Evolutionary conservation across 2,888 invertebrate genomes (phyloP).

Genomic region (Lathronympha strigana): DNA sequence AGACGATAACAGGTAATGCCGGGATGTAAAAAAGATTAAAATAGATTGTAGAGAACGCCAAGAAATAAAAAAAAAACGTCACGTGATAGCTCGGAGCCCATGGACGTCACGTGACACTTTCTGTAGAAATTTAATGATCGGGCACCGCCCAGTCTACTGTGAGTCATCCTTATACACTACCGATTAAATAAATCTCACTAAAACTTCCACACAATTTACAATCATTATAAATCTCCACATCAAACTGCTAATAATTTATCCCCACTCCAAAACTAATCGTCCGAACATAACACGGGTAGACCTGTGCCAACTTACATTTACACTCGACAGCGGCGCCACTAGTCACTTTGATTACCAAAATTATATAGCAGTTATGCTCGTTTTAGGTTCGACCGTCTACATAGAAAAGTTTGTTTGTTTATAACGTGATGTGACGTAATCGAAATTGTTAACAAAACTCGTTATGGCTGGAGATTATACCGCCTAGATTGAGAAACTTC

Average conservation of each 20-base stretch:
- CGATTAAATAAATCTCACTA: slow-evolving; percentile 9
- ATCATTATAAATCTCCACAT: slow-evolving; percentile 33
- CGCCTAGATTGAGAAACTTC: slow-evolving; percentile 28
- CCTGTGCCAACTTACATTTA: slow-evolving; percentile 16
- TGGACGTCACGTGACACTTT: too few relatives aligned
- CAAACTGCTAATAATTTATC: slow-evolving; percentile 34
- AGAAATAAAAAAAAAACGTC: too few relatives aligned
- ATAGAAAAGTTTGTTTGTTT: slow-evolving; percentile 27
- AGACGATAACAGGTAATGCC: too few relatives aligned
- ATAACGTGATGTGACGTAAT: slow-evolving; percentile 39
- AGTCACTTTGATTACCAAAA: not conserved
- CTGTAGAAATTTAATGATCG: too few relatives aligned
- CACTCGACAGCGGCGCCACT: slow-evolving; percentile 20
- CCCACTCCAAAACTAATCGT: slow-evolving; percentile 39
- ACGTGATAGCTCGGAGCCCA: too few relatives aligned
- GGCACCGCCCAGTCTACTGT: too few relatives aligned
- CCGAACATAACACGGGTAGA: slow-evolving; percentile 39
- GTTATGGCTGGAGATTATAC: slow-evolving; percentile 34
- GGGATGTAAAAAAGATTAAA: too few relatives aligned
- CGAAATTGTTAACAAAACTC: slow-evolving; percentile 42
- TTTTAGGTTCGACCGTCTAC: not conserved
- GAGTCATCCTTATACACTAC: too few relatives aligned
- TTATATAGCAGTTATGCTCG: slow-evolving; percentile 11
- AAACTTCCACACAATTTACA: slow-evolving; percentile 15
- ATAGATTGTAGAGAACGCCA: too few relatives aligned